These are phyloP conservation scores for Andrena bucephala DNA, from an alignment of 2,888 invertebrate genomes.

Conservation along the genomic window DNA sequence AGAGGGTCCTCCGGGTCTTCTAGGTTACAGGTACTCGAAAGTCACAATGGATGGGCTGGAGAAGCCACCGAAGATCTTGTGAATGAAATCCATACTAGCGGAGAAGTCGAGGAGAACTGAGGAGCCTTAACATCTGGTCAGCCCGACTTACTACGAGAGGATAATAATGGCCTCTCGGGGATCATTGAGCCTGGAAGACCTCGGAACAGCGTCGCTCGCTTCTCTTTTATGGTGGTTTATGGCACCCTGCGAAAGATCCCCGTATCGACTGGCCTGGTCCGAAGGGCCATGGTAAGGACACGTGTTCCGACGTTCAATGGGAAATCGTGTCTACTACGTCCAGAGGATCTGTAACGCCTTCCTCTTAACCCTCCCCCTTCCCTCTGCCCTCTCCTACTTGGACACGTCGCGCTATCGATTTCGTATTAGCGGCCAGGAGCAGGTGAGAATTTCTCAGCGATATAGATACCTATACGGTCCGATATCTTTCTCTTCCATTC, in stretches of 20 bases:
- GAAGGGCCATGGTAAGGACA: constrained; percentile 43
- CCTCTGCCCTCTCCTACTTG: not conserved
- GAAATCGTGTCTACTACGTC: constrained; percentile 37
- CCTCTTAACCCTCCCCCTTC: constrained; percentile 6
- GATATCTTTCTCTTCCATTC: not conserved
- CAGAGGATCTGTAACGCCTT: constrained; percentile 1
- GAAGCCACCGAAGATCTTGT: constrained; percentile 55
- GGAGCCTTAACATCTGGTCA: constrained; percentile 77
- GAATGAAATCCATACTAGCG: constrained; percentile 76
- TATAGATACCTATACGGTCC: not conserved
- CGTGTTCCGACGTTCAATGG: constrained; percentile 62
- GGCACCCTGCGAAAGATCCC: constrained; percentile 49
- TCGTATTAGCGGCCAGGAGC: constrained; percentile 60
- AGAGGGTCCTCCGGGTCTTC: constrained; percentile 53
- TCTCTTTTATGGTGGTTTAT: constrained; percentile 66
- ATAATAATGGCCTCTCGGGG: constrained; percentile 74
- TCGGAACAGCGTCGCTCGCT: constrained; percentile 43
- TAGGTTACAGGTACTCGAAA: constrained; percentile 82
- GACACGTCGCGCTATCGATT: constrained; percentile 60
- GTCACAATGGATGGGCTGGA: constrained; percentile 77
- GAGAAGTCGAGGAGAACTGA: constrained; percentile 53
- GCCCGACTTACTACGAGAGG: constrained; percentile 77
- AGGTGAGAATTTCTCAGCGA: constrained; percentile 36
- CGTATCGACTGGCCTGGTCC: constrained; percentile 51
- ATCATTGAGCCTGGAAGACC: constrained; percentile 65